Percentiles rank a stretch among this genome's conserved stretches.
Conservation (phyloP, 2,797 vertebrate genomes). For the Florisuga fusca region DNA sequence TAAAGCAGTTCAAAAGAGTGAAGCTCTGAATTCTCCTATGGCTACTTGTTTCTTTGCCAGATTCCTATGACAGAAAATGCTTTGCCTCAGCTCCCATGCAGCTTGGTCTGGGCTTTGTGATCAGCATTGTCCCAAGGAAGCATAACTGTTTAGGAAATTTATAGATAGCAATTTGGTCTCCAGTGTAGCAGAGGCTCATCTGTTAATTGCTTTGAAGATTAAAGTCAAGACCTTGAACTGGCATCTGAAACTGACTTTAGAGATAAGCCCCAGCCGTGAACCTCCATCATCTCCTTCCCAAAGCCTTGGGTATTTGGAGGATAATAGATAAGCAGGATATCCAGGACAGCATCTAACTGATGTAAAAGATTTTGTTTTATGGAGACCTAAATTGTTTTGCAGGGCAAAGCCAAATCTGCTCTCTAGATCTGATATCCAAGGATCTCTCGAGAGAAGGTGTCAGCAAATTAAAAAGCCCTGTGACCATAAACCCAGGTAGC, state of each 20-base stretch:
- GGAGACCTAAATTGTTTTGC: not conserved
- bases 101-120: slow-evolving; percentile 12
- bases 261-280: slow-evolving; percentile 40
- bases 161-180: slow-evolving; percentile 36
- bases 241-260: slow-evolving; percentile 33
- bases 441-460: not conserved
- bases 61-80: not conserved
- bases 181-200: slow-evolving; percentile 44
- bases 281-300: not conserved
- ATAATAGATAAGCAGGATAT: slow-evolving; percentile 43
- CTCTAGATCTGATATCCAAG: not conserved
- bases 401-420: not conserved
- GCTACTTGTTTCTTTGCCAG: not conserved
- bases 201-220: slow-evolving; percentile 71
- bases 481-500: not conserved
- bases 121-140: slow-evolving; percentile 12
- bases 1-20: not conserved
- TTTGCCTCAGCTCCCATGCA: not conserved
- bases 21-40: not conserved
- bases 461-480: not conserved
- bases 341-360: not conserved
- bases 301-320: slow-evolving; percentile 24
- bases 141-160: slow-evolving; percentile 40
- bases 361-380: not conserved
- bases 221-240: slow-evolving; percentile 62